Conservation (phyloP, 2,888 invertebrate species). For the Pteria penguin region DNA sequence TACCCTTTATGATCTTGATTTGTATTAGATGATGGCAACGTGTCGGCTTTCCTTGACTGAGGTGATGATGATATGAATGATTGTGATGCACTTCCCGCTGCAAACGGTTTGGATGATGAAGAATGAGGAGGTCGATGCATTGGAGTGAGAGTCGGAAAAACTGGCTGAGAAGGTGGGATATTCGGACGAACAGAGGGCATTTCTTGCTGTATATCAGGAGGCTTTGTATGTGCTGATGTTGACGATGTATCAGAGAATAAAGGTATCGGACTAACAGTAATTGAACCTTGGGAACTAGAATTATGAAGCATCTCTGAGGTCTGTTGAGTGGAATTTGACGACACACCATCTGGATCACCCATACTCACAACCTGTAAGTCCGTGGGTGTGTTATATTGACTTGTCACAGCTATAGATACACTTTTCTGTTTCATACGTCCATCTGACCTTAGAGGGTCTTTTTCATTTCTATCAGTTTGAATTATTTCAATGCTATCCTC, state of each 20-base stretch:
- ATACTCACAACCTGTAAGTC: constrained; percentile 46
- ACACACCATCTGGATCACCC: constrained; percentile 7
- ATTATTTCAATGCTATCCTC: constrained; percentile 51
- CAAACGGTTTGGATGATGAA: constrained; percentile 35
- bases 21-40: constrained; percentile 1
- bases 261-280: constrained; percentile 27
- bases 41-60: constrained; percentile 5
- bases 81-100: constrained; percentile 42
- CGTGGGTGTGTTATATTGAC: constrained; percentile 34
- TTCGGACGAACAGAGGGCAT: background rate
- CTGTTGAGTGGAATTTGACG: background rate
- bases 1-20: constrained; percentile 6
- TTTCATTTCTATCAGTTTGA: constrained; percentile 41
- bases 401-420: constrained; percentile 42
- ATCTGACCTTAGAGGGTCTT: constrained; percentile 13
- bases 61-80: background rate
- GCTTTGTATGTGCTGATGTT: background rate
- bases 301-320: background rate
- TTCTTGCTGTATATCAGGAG: constrained; percentile 21
- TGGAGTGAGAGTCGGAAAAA: constrained; percentile 22
- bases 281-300: constrained; percentile 4
- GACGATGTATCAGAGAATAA: constrained; percentile 19
- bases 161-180: constrained; percentile 21
- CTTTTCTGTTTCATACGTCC: constrained; percentile 33
- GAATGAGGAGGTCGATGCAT: constrained; percentile 1